Evolutionary conservation across 1,140 invertebrate species (phyloP).

Genomic region (Stegodyphus dumicola): DNA sequence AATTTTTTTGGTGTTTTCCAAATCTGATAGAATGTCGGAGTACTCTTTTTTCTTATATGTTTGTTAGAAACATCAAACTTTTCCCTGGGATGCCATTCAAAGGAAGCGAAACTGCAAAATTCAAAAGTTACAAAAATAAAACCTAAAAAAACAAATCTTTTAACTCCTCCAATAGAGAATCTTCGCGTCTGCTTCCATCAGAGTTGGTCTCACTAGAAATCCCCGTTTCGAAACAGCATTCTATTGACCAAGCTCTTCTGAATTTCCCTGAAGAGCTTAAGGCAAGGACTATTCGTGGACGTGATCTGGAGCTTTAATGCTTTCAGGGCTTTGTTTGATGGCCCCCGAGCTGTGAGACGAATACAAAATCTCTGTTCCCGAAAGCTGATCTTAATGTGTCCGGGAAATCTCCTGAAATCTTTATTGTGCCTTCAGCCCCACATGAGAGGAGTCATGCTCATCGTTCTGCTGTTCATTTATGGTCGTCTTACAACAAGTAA

Average conservation of each 20-base stretch:
- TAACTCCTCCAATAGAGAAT: constrained; percentile 41
- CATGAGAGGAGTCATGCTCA: constrained; percentile 29
- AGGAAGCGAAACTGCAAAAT: too few relatives aligned
- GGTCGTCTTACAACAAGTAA: constrained; percentile 27
- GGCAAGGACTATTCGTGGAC: constrained; percentile 48
- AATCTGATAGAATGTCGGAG: too few relatives aligned
- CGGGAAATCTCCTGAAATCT: constrained; percentile 52
- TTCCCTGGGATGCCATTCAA: too few relatives aligned
- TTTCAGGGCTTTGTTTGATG: constrained; percentile 60
- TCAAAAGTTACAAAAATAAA: too few relatives aligned
- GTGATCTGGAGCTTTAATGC: constrained; percentile 58
- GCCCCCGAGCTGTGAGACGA: constrained; percentile 41
- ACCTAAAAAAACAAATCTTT: constrained; percentile 43
- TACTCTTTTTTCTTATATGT: too few relatives aligned
- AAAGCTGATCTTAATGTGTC: constrained; percentile 59
- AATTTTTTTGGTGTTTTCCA: too few relatives aligned
- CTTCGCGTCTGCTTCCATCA: constrained; percentile 35
- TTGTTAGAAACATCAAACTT: too few relatives aligned
- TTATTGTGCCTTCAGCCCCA: constrained; percentile 53
- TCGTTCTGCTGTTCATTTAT: constrained; percentile 30
- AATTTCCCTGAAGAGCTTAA: constrained; percentile 37
- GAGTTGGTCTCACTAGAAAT: constrained; percentile 31
- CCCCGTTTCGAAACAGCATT: constrained; percentile 35
- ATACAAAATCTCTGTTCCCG: constrained; percentile 49
- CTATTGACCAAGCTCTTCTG: constrained; percentile 52